phyloP scores from a whole-genome alignment of 2,888 invertebrate genomes.

The Coelogynopora nodosa region DNA sequence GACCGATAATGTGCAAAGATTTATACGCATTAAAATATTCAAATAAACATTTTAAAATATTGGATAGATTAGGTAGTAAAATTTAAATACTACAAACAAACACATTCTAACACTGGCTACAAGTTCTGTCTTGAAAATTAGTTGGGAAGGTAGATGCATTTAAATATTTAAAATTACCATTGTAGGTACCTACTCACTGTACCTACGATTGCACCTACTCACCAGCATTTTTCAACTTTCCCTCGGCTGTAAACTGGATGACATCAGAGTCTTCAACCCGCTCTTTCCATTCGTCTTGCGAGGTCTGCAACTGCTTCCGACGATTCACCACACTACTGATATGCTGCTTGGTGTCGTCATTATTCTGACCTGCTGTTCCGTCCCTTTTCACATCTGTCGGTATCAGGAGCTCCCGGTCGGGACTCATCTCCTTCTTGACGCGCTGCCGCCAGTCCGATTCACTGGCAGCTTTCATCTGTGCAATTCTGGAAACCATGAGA shows the following conservation, averaged over 20 bases:
- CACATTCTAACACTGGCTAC: no score
- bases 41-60: no score
- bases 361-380: neutral
- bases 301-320: neutral
- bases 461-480: neutral
- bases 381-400: neutral
- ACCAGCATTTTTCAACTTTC: neutral
- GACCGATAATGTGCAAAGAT: no score
- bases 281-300: neutral
- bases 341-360: neutral
- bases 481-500: no score
- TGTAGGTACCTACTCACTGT: no score
- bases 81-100: no score
- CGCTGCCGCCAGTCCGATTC: neutral
- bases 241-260: neutral
- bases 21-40: no score
- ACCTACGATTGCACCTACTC: no score
- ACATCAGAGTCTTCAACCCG: neutral
- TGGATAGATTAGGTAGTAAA: no score
- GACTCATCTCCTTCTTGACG: neutral
- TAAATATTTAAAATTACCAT: no score
- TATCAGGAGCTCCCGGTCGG: neutral
- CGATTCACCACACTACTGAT: neutral
- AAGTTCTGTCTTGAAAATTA: no score
- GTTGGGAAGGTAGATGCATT: no score